Percentiles rank a stretch among this genome's conserved stretches.
Conservation (phyloP, 2,113 vertebrate species). For the Semicossyphus pulcher region DNA sequence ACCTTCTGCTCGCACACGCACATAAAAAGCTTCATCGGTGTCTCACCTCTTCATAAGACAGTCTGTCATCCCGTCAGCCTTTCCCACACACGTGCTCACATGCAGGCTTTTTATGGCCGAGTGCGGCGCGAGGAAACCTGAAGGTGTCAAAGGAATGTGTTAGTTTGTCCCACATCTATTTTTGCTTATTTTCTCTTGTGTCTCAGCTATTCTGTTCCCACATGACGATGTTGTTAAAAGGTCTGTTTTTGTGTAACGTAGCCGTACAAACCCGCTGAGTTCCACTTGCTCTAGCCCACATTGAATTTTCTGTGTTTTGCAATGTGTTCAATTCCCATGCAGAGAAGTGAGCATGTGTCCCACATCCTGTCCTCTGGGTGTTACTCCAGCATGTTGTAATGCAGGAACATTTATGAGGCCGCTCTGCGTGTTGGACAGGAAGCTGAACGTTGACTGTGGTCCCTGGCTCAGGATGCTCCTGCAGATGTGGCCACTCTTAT, state of each 20-base stretch:
- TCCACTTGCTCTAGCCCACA: neutral
- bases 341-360: slow-evolving; percentile 3
- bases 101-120: slow-evolving; percentile 6
- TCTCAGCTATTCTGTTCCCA: neutral
- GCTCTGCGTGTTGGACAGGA: slow-evolving; percentile 47
- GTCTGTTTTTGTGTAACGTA: neutral
- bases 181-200: neutral
- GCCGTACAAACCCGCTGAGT: neutral
- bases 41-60: slow-evolving; percentile 6
- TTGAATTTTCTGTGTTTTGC: neutral
- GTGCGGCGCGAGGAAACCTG: neutral
- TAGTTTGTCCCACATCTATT: neutral
- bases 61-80: neutral
- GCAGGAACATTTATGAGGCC: slow-evolving; percentile 35
- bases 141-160: slow-evolving; percentile 11
- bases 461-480: slow-evolving; percentile 31
- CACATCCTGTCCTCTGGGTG: slow-evolving; percentile 35
- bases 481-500: slow-evolving; percentile 53
- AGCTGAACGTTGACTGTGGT: slow-evolving; percentile 22
- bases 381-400: slow-evolving; percentile 27
- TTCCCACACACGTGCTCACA: slow-evolving; percentile 2
- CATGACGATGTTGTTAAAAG: too few relatives aligned
- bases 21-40: neutral
- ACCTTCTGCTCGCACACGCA: neutral
- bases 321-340: slow-evolving; percentile 5